Conservation (phyloP, 2,888 invertebrate genomes). For the Rhabditoides inermis region DNA sequence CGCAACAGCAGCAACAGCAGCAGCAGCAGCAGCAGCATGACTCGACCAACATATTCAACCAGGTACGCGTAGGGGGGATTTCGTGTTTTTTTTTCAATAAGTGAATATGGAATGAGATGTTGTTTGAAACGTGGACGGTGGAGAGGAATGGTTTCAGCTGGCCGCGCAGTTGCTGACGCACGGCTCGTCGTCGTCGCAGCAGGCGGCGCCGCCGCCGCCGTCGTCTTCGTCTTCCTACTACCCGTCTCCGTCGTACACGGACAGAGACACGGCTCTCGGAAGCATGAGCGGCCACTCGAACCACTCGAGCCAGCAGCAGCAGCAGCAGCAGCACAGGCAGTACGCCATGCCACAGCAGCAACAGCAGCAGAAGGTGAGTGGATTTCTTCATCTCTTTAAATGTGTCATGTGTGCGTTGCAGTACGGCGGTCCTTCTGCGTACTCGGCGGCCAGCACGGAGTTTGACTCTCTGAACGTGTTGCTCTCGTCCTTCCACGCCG, state of each 20-base stretch:
- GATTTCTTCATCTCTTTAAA: background rate
- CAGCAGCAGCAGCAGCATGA: conserved; percentile 7
- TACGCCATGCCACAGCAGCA: background rate
- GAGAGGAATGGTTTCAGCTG: conserved; percentile 15
- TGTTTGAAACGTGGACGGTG: too few relatives aligned
- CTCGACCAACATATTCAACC: too few relatives aligned
- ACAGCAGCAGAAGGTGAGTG: background rate
- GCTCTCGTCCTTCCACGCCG: background rate
- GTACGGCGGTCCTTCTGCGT: background rate
- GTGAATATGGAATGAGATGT: too few relatives aligned
- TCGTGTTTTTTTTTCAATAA: too few relatives aligned
- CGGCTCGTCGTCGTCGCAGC: conserved; percentile 2
- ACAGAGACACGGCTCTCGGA: too few relatives aligned
- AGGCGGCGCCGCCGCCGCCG: background rate
- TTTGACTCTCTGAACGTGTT: background rate
- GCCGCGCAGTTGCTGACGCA: conserved; percentile 28
- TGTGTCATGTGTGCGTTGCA: background rate
- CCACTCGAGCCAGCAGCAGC: background rate
- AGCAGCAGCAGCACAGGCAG: background rate
- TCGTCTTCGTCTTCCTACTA: conserved; percentile 13
- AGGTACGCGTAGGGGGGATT: too few relatives aligned
- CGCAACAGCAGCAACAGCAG: background rate
- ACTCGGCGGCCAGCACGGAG: background rate
- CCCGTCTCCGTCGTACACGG: conserved; percentile 20
- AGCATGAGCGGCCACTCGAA: background rate